These are phyloP conservation scores for Syncerus caffer DNA, from an alignment of 2,797 vertebrate genomes.

Conservation along the genomic window DNA sequence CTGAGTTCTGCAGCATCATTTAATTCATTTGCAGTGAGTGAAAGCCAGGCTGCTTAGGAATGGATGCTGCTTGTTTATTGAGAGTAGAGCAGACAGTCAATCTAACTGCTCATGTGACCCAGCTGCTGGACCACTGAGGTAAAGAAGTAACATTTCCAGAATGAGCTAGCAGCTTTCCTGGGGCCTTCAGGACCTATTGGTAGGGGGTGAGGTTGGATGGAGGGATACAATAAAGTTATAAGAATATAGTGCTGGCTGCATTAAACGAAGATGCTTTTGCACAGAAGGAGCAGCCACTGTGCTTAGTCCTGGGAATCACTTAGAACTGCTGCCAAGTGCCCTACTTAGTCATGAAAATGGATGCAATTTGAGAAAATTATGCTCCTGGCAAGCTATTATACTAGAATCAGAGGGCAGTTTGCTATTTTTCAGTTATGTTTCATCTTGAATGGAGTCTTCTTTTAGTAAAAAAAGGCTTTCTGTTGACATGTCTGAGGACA, in stretches of 20 bases:
- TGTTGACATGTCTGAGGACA: background rate
- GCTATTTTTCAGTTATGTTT: slow-evolving; percentile 18
- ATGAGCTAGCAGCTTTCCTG: background rate
- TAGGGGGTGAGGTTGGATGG: background rate
- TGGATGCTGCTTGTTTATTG: background rate
- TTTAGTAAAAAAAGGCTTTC: background rate
- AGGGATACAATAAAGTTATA: background rate
- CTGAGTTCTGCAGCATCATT: background rate
- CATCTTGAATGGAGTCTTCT: slow-evolving; percentile 20
- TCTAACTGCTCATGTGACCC: background rate
- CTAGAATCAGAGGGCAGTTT: slow-evolving; percentile 37
- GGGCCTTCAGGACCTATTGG: background rate
- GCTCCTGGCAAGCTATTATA: slow-evolving; percentile 47
- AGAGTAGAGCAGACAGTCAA: background rate
- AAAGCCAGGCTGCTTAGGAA: background rate
- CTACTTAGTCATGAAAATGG: slow-evolving; percentile 60
- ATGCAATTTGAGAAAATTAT: slow-evolving; percentile 69
- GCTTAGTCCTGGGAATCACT: background rate
- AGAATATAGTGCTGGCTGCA: background rate
- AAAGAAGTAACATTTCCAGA: background rate
- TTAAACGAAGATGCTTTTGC: slow-evolving; percentile 1
- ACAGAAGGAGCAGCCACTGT: background rate
- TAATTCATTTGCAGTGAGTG: background rate
- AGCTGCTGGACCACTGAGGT: background rate
- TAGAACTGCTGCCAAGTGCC: slow-evolving; percentile 34